Evolutionary conservation across 2,888 invertebrate species (phyloP), one percentile per base, ranked within the genome.

Genomic region (Drosophila colorata): DNA sequence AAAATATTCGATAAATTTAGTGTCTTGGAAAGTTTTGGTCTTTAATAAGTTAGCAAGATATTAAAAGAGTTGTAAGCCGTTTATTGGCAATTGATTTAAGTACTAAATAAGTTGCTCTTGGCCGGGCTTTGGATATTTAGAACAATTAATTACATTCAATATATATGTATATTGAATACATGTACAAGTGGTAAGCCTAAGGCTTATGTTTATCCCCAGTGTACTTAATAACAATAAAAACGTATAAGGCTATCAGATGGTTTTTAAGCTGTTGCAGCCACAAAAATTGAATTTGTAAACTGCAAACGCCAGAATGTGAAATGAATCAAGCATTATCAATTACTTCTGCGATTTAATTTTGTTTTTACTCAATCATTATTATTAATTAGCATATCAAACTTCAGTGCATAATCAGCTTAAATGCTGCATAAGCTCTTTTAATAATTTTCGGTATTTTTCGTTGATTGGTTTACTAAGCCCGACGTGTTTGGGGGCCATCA

Each of bases 351-450:
- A 44, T 56, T 44, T 18, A 37, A 13, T 33, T 33, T 37, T 18
- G 9, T 25, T 40, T 46, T 38, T 47, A n/a, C 20, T 20, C 41
- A 14, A 43, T 57, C 37, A 55, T 37, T 51, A 20, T 68, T 58
- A 46, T 58, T 74, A 69, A 74, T 65, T 58, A 61, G 47, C 69
- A 55, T 59, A 58, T 74, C 43, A 59, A 74, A 38, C 13, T 66
- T 28, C 25, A 18, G 40, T 2, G 13, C 16, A 7, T 52, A 74
- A 74, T 65, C 51, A 8, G 71, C 53, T 58, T 64, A 41, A 63
- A 64, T 74, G 67, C 64, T 53, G 60, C 47, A 44, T 75, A 59
- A 68, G 72, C 71, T 23, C 16, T 58, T 59, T 66, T 40, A 18
- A 51, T 60, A 57, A 52, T 58, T 49, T 47, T 35, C 25, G 37